Percentiles rank a stretch among this genome's conserved stretches.
phyloP scores from a whole-genome alignment of 23 tunicate genomes.

The Ascidia mentula region DNA sequence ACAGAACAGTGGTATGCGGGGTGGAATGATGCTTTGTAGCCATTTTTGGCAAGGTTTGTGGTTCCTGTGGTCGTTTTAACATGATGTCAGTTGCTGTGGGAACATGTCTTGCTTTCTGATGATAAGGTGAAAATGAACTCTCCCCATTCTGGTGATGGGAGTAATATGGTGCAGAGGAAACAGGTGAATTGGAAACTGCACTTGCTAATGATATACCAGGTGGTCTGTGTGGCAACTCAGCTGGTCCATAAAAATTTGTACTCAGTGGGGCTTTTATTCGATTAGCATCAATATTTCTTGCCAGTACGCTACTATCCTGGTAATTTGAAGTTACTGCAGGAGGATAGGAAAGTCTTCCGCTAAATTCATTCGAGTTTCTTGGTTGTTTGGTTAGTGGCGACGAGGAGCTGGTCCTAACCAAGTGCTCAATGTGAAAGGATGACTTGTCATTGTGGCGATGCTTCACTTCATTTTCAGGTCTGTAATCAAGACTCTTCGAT shows the following conservation, averaged over 20 bases:
- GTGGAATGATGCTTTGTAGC: not conserved
- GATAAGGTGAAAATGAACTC: not conserved
- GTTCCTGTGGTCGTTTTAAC: not conserved
- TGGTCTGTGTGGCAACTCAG: not conserved
- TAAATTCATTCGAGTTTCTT: not conserved
- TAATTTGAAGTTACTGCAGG: not conserved
- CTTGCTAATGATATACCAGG: not conserved
- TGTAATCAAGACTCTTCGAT: not conserved
- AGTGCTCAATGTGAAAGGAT: constrained; percentile 32
- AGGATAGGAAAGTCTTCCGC: not conserved
- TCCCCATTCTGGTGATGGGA: not conserved
- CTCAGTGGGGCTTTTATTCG: constrained; percentile 24
- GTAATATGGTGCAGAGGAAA: not conserved
- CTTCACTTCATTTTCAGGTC: not conserved
- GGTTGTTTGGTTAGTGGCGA: not conserved
- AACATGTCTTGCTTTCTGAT: not conserved
- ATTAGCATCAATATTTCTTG: constrained; percentile 13
- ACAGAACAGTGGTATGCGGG: not conserved
- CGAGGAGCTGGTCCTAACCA: constrained; percentile 4
- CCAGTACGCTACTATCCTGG: not conserved
- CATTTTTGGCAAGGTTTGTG: not conserved
- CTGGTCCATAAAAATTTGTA: not conserved
- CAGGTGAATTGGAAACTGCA: not conserved
- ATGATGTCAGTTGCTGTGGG: not conserved
- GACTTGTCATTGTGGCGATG: not conserved